These are phyloP conservation scores for Holothuria glaberrima DNA, from an alignment of 35 echinoderm and acorn worm genomes.

Conservation along the genomic window DNA sequence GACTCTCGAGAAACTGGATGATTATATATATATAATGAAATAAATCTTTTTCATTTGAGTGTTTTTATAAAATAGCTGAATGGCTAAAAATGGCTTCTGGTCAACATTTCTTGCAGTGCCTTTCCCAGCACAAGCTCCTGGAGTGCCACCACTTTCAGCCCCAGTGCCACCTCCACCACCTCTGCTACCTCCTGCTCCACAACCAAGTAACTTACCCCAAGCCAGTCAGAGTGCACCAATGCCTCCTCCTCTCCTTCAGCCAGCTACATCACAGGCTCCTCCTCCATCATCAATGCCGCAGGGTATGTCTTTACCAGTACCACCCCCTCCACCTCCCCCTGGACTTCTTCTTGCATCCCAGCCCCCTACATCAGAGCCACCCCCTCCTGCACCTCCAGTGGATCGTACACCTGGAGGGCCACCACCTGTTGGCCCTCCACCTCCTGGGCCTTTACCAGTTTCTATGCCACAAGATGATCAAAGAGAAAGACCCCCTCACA, in stretches of 20 bases:
- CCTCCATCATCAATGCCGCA: conserved; percentile 33
- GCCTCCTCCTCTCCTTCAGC: conserved; percentile 31
- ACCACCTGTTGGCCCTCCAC: conserved; percentile 10
- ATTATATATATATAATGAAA: no score
- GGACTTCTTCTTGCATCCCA: neutral
- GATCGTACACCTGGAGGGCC: conserved; percentile 26
- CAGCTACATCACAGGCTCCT: neutral
- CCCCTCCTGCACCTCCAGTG: conserved; percentile 1
- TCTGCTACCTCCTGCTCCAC: conserved; percentile 40
- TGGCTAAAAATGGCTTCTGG: no score
- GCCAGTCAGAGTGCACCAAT: conserved; percentile 26
- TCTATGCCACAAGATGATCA: conserved; percentile 34
- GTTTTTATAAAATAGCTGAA: no score
- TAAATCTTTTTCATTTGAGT: no score
- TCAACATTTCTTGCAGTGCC: conserved; percentile 33
- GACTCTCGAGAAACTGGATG: no score
- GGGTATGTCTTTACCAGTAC: conserved; percentile 27
- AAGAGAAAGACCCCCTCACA: neutral
- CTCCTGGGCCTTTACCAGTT: neutral
- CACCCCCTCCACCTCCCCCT: conserved; percentile 32
- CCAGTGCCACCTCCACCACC: conserved; percentile 33
- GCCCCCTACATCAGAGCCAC: conserved; percentile 35
- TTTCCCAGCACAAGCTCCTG: conserved; percentile 14
- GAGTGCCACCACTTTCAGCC: conserved; percentile 1
- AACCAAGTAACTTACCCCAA: conserved; percentile 1